Base-by-base conservation (phyloP, 2,113 vertebrate species). In the Tupaia tana region DNA sequence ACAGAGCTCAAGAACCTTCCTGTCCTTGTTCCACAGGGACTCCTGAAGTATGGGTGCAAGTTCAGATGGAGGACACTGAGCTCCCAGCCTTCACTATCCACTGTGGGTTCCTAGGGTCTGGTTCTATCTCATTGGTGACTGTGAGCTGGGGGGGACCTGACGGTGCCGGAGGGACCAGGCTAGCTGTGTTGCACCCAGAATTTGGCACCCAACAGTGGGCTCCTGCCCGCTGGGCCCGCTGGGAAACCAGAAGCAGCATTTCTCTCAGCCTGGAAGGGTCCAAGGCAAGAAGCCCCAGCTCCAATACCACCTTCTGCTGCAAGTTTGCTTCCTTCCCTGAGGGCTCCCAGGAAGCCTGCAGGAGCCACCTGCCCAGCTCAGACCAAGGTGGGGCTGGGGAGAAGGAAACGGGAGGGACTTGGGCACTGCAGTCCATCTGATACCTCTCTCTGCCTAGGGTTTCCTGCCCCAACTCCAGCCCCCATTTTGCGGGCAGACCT, bases 301-400 rank as follows among this genome's bases (percentile, higher is more conserved):
- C 91, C 66, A 96, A 96, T 56, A 80, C 75, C 31, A 96, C 95
- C 52, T 94, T 97, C 89, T 97, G 96, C 91, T 97, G 96, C 80
- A 90, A 94, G 75, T 96, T 97, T 24, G 56, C 66, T 7, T 89
- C 78, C 86, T 97, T 96, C 52, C 97, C 97, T 0, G 86, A 91
- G 9, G 96, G 97, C 58, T 89, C 96, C 80, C 92, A 89, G 31
- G 70, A 83, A 71, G 84, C 91, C 93, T 97, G 96, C 54, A 80
- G 79, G 27, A 56, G 31, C 24, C 61, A 34, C 25, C 34, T 20
- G 25, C 59, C 56, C 8, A 13, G 69, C 88, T 27, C 77, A 81
- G 93, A 95, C 29, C 74, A 56, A 97, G 97, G 96, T 96, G 87
- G 86, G 89, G 20, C 22, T 6, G 12, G 31, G n/a, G 34, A 11